Evolutionary conservation across 2,113 vertebrate genomes (phyloP).

Genomic region (Clarias macrocephalus): DNA sequence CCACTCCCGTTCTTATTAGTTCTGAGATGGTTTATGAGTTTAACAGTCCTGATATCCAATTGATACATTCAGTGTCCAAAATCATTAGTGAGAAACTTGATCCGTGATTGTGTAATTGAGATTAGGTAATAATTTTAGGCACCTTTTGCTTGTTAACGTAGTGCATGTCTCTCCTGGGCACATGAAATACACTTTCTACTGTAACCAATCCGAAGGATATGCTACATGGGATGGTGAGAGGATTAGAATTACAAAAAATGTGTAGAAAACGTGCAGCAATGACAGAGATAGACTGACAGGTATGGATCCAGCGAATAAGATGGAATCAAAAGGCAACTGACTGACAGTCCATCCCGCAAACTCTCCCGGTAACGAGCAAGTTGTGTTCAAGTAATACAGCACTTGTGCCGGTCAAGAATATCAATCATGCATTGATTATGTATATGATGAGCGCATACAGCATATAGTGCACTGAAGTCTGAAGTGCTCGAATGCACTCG

Average conservation of each 20-base stretch:
- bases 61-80: conserved; percentile 28
- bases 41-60: conserved; percentile 17
- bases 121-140: conserved; percentile 29
- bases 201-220: conserved; percentile 32
- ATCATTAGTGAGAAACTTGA: background rate
- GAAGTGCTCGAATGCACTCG: conserved; percentile 12
- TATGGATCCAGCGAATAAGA: conserved; percentile 18
- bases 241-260: conserved; percentile 44
- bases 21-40: conserved; percentile 2
- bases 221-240: conserved; percentile 42
- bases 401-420: conserved; percentile 26
- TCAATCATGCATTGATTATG: conserved; percentile 34
- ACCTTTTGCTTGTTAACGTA: conserved; percentile 39
- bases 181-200: conserved; percentile 24
- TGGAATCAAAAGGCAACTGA: conserved; percentile 36
- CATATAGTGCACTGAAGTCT: conserved; percentile 30
- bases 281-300: conserved; percentile 11
- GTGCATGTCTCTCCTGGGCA: conserved; percentile 28
- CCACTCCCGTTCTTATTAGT: conserved; percentile 6
- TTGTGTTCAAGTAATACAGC: conserved; percentile 35
- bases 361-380: conserved; percentile 34
- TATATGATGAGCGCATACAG: conserved; percentile 31
- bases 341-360: conserved; percentile 28
- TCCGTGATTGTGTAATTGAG: conserved; percentile 2
- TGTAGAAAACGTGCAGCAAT: conserved; percentile 54